Evolutionary conservation across 2,797 vertebrate species (phyloP).

Genomic region (Spatula versicolor): DNA sequence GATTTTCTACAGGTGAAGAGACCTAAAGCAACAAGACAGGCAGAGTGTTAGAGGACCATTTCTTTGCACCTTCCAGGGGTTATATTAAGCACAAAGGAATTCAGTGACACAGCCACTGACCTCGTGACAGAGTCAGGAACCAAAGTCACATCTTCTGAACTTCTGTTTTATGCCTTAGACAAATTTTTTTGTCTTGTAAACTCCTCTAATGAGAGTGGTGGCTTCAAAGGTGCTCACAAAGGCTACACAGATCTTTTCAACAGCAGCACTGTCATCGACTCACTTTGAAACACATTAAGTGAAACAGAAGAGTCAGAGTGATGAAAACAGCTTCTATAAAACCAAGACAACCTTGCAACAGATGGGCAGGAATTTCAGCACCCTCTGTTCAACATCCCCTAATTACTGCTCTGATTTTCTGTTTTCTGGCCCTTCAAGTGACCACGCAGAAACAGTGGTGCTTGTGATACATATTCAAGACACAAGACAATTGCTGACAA

Average conservation of each 20-base stretch:
- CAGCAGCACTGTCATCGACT: not conserved
- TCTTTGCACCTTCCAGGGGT: not conserved
- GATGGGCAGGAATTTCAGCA: not conserved
- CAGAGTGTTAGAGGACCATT: not conserved
- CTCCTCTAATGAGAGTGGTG: not conserved
- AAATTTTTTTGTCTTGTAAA: not conserved
- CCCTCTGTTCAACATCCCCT: not conserved
- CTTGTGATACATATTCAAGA: not conserved
- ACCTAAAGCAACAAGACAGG: not conserved
- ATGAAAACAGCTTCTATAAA: not conserved
- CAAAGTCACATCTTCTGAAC: not conserved
- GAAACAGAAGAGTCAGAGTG: not conserved
- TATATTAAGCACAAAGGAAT: not conserved
- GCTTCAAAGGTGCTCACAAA: not conserved
- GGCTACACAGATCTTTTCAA: not conserved
- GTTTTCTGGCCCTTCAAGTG: not conserved
- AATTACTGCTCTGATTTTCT: not conserved
- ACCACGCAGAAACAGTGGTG: not conserved
- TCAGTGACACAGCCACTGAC: no score
- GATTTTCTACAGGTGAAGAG: not conserved
- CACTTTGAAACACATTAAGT: not conserved
- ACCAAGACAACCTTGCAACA: not conserved
- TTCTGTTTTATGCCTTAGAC: rapidly evolving
- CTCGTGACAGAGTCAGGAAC: not conserved
- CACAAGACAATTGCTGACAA: not conserved